Evolutionary conservation across 1,140 invertebrate species (phyloP).

Genomic region (Archivesica marissinica): DNA sequence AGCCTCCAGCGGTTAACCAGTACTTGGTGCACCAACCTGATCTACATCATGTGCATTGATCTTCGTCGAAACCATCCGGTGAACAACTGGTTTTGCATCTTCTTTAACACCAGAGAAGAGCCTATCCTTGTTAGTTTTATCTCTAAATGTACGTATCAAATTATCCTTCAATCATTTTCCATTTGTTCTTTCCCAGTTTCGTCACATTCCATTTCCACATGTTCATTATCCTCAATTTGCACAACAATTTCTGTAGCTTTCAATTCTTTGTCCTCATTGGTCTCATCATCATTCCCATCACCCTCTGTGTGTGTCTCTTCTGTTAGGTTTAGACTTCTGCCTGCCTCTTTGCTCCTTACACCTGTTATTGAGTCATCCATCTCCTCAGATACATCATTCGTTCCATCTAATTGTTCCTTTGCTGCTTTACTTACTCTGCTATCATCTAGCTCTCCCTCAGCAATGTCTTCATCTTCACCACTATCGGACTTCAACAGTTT

Average conservation of each 20-base stretch:
- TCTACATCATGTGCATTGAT: slow-evolving; percentile 21
- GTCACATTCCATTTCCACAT: not conserved
- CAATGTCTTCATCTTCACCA: not conserved
- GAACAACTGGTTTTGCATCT: not conserved
- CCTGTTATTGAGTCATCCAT: too few relatives aligned
- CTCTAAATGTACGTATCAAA: not conserved
- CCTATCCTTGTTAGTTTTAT: not conserved
- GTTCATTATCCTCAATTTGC: slow-evolving; percentile 6
- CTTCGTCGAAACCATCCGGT: not conserved
- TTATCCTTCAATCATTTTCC: not conserved
- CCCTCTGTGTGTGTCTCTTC: too few relatives aligned
- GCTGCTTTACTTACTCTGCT: too few relatives aligned
- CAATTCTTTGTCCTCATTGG: slow-evolving; percentile 48
- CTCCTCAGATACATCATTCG: too few relatives aligned
- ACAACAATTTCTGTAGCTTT: slow-evolving; percentile 32
- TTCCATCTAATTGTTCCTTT: too few relatives aligned
- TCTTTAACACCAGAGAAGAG: not conserved
- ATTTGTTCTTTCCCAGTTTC: not conserved
- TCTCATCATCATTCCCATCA: slow-evolving; percentile 31
- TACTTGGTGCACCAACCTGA: slow-evolving; percentile 25
- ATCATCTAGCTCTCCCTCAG: not conserved
- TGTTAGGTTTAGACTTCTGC: too few relatives aligned
- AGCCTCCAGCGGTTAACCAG: too few relatives aligned
- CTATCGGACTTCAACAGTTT: not conserved
- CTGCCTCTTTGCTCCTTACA: too few relatives aligned